Base-by-base conservation (phyloP, 2,888 invertebrate species). In the Margaritifera margaritifera region DNA sequence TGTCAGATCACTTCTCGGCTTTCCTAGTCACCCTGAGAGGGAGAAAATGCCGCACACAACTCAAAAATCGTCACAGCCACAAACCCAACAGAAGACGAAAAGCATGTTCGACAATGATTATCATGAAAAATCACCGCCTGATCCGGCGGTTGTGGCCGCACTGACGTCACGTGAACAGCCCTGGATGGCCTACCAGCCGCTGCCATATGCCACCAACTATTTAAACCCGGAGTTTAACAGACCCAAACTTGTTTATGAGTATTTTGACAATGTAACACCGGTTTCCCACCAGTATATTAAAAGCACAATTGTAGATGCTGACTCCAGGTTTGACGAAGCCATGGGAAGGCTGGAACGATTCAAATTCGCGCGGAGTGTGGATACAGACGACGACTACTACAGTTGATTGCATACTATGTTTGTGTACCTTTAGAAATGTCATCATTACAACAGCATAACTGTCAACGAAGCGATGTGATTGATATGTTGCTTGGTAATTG, bases 161-260 rank as follows among this genome's bases (percentile, higher is more conserved):
- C 53, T 67, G 50, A 56, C 69, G 54, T 74, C 77, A 25, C 66
- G 63, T 20, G 65, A 62, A 55, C 68, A 69, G 15, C 63, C 68
- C 6, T 84, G 84, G 84, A 72, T 80, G 73, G 75, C 75, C 27
- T 80, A 81, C 58, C 84, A 83, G 61, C 84, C 84, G 0, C 51
- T 74, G 20, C 81, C 80, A 5, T 72, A 81, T 60, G 78, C 80
- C n/a, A 76, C 74, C n/a, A 79, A 77, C 60, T 82, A 80, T 64
- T 65, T 83, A 11, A 84, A 82, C 61, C 73, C 82, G 18, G 82
- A 82, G 68, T 83, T 80, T 59, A 82, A 80, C 65, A 76, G 84
- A 2, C 82, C 83, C 8, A 58, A 69, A 11, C 63, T 72, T 52
- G 50, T 77, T n/a, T 65, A 75, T n/a, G 62, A 69, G 27, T 65